Evolutionary conservation across 2,888 invertebrate genomes (phyloP), one percentile per base, ranked within the genome.

Genomic region (Balanococcus diminutus): DNA sequence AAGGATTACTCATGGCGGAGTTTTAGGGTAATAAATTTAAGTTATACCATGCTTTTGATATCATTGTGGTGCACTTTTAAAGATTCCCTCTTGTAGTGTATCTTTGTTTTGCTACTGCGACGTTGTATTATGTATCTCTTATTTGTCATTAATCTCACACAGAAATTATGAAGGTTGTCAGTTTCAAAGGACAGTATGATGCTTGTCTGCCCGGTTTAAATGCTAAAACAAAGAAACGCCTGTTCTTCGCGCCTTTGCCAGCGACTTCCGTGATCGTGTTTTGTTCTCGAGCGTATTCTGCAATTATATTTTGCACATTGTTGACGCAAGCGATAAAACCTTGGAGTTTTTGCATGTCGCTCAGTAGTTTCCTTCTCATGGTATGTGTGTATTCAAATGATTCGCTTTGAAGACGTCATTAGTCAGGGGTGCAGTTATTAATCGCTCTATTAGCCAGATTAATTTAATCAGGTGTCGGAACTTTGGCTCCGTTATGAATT

Each of bases 131-230:
- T 36, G 75, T 79, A 36, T 79, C 42, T 82, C 82, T 46, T 82
- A 82, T 82, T 82, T 46, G 39, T 82, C 82, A 82, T 82, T 82
- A 82, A 82, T 82, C 51, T 82, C 39, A 28, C 56, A 8, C 19
- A 8, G 28, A 82, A 82, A 82, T 82, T 51, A 82, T 82, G 28
- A 82, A 82, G 51, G 39, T 82, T 82, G 82, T 51, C 82, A 82
- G 46, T 56, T 82, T 56, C 82, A 82, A 46, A 82, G 82, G 82
- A 82, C 82, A 82, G 82, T 82, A 28, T 39, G 82, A 82, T 46
- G 46, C 82, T 82, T 46, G 51, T 82, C 82, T 46, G 46, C 46
- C 28, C 51, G 51, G 39, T 46, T 82, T 28, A 46, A 51, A 46
- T 56, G 46, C 16, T 56, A 14, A 25, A 82, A 82, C 82, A 31